Percentiles rank a stretch among this genome's conserved stretches.
Conservation (phyloP, 1,140 invertebrate genomes). For the Pinna nobilis region DNA sequence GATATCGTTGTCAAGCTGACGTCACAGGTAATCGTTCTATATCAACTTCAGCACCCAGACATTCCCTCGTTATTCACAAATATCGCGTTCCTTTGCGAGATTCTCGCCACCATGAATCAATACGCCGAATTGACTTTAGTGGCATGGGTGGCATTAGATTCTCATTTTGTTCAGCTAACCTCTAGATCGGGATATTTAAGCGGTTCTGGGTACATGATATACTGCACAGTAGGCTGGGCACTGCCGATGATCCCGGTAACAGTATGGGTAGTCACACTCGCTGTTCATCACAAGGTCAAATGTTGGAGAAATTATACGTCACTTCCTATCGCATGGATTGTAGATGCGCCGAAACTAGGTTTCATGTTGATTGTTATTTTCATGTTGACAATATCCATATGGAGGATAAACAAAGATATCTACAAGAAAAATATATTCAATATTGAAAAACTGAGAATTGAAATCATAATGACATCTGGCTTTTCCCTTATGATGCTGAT, state of each 20-base stretch:
- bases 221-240: slow-evolving; percentile 31
- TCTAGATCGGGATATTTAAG: slow-evolving; percentile 29
- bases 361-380: background rate
- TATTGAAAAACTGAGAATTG: slow-evolving; percentile 9
- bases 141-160: slow-evolving; percentile 32
- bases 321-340: slow-evolving; percentile 30
- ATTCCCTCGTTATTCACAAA: no score
- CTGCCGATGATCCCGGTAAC: slow-evolving; percentile 25
- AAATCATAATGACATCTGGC: slow-evolving; percentile 9
- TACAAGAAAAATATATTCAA: slow-evolving; percentile 3
- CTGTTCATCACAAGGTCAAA: slow-evolving; percentile 27
- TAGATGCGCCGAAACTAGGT: slow-evolving; percentile 27
- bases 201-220: slow-evolving; percentile 25
- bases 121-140: slow-evolving; percentile 27
- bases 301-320: slow-evolving; percentile 33
- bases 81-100: slow-evolving; percentile 16
- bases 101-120: slow-evolving; percentile 21
- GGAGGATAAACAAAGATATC: background rate
- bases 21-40: slow-evolving; percentile 12
- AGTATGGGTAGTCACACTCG: slow-evolving; percentile 27
- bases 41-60: slow-evolving; percentile 5
- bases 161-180: slow-evolving; percentile 29
- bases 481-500: slow-evolving; percentile 5
- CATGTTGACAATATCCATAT: slow-evolving; percentile 12
- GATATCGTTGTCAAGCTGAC: slow-evolving; percentile 28